Evolutionary conservation across 2,113 vertebrate species (phyloP).

Genomic region (Camelus dromedarius): DNA sequence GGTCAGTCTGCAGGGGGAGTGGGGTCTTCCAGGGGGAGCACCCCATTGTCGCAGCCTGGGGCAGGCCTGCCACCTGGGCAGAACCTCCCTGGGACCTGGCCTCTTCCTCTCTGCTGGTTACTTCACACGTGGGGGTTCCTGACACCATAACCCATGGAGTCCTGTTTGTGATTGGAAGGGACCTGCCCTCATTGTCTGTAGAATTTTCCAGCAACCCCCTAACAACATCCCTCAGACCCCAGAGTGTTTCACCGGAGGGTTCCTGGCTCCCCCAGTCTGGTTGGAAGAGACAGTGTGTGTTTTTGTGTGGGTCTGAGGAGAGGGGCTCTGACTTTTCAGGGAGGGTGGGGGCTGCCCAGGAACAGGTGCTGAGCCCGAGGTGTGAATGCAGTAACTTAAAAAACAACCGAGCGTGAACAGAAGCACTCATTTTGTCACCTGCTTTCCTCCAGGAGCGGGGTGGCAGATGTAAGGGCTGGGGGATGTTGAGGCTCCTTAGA

Average conservation of each 20-base stretch:
- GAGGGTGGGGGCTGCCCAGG: background rate
- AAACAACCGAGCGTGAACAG: conserved; percentile 56
- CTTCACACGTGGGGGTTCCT: background rate
- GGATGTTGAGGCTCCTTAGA: background rate
- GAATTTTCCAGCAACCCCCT: background rate
- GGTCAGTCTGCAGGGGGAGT: background rate
- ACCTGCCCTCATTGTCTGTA: background rate
- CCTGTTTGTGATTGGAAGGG: background rate
- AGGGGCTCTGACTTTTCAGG: background rate
- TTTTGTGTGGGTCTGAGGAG: background rate
- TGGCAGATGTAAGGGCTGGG: background rate
- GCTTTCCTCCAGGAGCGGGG: conserved; percentile 54
- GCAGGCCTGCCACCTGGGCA: background rate
- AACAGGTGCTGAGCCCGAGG: conserved; percentile 48
- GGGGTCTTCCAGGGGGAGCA: background rate
- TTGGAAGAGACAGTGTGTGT: background rate
- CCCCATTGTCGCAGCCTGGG: background rate
- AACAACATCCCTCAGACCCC: background rate
- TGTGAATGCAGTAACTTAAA: conserved; percentile 49
- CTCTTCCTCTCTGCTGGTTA: background rate
- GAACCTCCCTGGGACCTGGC: background rate
- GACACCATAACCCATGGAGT: background rate
- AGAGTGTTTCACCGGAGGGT: background rate
- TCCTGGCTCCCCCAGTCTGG: background rate
- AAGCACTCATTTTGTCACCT: conserved; percentile 34